Evolutionary conservation across 2,797 vertebrate species (phyloP), one percentile per base, ranked within the genome.

Genomic region (Pseudochaenichthys georgianus): DNA sequence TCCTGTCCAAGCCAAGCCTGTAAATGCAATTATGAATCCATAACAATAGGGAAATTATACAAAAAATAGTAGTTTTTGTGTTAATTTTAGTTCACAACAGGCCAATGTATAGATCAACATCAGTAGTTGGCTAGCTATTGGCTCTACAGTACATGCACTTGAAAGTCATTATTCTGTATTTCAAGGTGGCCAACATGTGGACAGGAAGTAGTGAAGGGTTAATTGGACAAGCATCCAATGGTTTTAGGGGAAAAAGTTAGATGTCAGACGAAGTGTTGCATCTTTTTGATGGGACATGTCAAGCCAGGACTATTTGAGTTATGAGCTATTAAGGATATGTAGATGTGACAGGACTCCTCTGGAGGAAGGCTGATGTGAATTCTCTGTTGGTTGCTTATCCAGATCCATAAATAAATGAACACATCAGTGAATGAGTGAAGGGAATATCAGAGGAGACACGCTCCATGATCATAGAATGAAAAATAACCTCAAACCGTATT

Each of bases 261-360:
- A 85, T 87, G 87, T 93, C 87, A 88, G 71, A 52, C 8, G 54
- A 87, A 90, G 74, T 77, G 81, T 85, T 83, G 80, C 83, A 79
- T 88, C 84, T 86, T 86, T 85, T 83, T 91, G 84, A 94, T 88
- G 85, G 88, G 82, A 83, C 77, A 73, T 74, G 93, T 92, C 92
- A 89, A 82, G 79, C 76, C 85, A 72, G 92, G 89, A 87, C 79
- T 68, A 72, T 84, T 83, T 91, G 93, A 92, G 89, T 94, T 94
- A 92, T 89, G 89, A 90, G 90, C 88, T 88, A 92, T 93, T 94
- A 93, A 93, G 93, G 93, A 93, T 93, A 93, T 94, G 91, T 88
- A 93, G 93, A 95, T 94, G 88, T 95, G 94, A 95, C 92, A 94
- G 90, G 78, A 42, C 67, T 89, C 77, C 93, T 93, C 92, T 15